These are phyloP conservation scores for Alosa sapidissima DNA, from an alignment of 2,797 vertebrate species.

Conservation along the genomic window DNA sequence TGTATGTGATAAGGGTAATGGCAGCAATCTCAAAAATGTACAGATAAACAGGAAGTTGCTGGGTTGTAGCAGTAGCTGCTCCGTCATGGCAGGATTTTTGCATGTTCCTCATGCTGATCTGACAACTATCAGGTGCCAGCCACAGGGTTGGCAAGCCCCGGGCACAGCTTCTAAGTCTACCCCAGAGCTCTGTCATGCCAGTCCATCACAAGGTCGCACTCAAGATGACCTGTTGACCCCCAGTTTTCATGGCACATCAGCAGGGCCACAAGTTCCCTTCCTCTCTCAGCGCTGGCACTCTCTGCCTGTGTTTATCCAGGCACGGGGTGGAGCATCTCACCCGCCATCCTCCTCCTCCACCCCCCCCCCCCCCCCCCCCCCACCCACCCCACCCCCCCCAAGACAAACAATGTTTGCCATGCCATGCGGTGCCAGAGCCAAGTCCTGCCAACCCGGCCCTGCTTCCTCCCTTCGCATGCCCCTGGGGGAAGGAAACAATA, in stretches of 20 bases:
- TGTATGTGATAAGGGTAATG: background rate
- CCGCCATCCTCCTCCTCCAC: background rate
- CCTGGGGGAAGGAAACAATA: slow-evolving; percentile 78
- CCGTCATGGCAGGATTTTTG: background rate
- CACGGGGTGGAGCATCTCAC: slow-evolving; percentile 3
- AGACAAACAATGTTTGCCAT: background rate
- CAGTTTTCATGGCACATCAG: background rate
- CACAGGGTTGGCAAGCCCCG: background rate
- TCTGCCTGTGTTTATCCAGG: background rate
- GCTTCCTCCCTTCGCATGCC: slow-evolving; percentile 32
- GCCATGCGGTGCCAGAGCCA: background rate
- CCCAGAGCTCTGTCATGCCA: background rate
- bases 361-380: background rate
- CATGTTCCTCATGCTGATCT: background rate
- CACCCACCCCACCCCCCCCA: no score
- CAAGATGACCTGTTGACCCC: background rate
- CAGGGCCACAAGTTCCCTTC: background rate
- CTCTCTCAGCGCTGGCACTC: background rate
- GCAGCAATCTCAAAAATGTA: background rate
- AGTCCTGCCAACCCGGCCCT: background rate
- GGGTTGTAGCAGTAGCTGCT: background rate
- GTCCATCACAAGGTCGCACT: background rate
- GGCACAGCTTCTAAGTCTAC: background rate
- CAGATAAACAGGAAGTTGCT: slow-evolving; percentile 9
- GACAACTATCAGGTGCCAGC: background rate